These are phyloP conservation scores for Meta bourneti DNA, from an alignment of 2,888 invertebrate genomes.

Conservation along the genomic window DNA sequence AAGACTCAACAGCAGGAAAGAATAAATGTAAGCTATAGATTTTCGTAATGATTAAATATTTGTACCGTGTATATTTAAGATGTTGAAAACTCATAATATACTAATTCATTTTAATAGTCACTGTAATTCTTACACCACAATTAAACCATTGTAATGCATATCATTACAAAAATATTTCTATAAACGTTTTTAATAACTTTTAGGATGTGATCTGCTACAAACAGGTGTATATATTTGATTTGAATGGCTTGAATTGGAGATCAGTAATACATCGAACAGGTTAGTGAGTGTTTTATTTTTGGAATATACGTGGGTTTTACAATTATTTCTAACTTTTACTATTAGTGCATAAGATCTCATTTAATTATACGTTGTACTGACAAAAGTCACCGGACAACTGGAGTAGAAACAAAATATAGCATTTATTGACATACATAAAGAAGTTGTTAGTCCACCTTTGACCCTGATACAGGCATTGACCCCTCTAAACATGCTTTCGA, in stretches of 20 bases:
- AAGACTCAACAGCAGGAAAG: conserved; percentile 40
- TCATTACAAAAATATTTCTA: background rate
- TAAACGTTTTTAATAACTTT: background rate
- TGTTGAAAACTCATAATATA: background rate
- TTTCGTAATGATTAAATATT: background rate
- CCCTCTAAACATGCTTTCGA: too few relatives aligned
- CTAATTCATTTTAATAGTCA: background rate
- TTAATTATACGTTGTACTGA: too few relatives aligned
- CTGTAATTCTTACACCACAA: background rate
- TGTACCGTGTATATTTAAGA: too few relatives aligned
- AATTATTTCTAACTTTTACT: too few relatives aligned
- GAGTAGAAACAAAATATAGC: too few relatives aligned
- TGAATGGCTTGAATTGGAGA: conserved; percentile 59
- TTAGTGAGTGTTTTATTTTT: conserved; percentile 4
- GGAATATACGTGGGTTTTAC: too few relatives aligned
- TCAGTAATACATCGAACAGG: conserved; percentile 57
- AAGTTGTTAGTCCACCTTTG: too few relatives aligned
- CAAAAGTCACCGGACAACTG: too few relatives aligned
- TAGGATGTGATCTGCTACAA: conserved; percentile 46
- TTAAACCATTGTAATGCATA: background rate
- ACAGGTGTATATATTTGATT: conserved; percentile 68
- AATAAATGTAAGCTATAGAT: conserved; percentile 46
- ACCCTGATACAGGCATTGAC: too few relatives aligned
- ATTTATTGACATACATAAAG: too few relatives aligned
- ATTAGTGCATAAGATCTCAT: too few relatives aligned